A percentile compares a stretch with the other conserved stretches of the same genome.
Evolutionary conservation across 1,140 invertebrate genomes (phyloP).

Genomic region (Penaeus japonicus): DNA sequence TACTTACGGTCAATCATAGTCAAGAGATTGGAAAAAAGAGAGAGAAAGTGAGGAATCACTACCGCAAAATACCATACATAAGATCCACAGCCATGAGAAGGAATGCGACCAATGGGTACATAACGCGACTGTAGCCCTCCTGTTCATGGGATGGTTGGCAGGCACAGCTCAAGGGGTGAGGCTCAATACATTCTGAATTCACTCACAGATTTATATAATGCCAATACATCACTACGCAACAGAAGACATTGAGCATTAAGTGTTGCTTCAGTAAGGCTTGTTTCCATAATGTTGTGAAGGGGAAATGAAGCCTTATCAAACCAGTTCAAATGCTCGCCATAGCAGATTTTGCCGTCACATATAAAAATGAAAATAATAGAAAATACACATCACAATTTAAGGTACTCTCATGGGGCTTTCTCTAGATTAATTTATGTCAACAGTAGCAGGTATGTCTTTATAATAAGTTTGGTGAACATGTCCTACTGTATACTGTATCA

Average conservation of each 20-base stretch:
- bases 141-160: conserved; percentile 43
- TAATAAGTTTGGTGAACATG: neutral
- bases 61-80: conserved; percentile 30
- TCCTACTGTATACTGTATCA: conserved; percentile 38
- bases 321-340: neutral
- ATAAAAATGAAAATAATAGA: conserved; percentile 11
- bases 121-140: conserved; percentile 16
- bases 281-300: neutral
- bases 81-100: conserved; percentile 49
- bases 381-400: conserved; percentile 45
- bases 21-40: neutral
- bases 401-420: conserved; percentile 43
- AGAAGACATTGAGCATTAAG: neutral
- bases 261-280: neutral
- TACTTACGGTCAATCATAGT: neutral
- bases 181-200: conserved; percentile 50
- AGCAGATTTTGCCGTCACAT: conserved; percentile 14
- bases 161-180: conserved; percentile 53
- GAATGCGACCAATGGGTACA: conserved; percentile 49
- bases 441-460: neutral
- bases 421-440: conserved; percentile 30
- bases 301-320: neutral
- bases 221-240: conserved; percentile 32
- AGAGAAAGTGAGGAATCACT: neutral
- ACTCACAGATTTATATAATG: conserved; percentile 25